Conservation (phyloP, 2,113 vertebrate species). For the Pitta sordida region DNA sequence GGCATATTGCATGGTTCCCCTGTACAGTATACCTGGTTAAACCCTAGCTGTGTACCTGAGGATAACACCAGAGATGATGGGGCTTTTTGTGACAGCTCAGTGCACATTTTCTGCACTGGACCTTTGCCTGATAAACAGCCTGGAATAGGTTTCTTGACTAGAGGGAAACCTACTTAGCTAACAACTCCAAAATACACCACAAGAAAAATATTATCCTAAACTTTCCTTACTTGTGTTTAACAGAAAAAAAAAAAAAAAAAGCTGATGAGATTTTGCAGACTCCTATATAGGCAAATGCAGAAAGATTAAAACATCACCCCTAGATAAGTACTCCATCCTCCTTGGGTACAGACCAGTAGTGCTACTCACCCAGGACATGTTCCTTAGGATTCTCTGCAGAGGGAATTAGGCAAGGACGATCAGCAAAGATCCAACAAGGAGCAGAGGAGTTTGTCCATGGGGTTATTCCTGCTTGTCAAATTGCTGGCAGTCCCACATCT, state of each 20-base stretch:
- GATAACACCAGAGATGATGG: not conserved
- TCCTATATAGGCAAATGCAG: not conserved
- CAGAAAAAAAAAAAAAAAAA: not conserved
- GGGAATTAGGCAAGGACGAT: not conserved
- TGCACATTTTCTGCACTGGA: not conserved
- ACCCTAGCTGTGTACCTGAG: not conserved
- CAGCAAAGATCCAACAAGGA: not conserved
- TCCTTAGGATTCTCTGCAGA: not conserved
- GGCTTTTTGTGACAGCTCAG: not conserved
- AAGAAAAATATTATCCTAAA: not conserved
- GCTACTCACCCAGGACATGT: not conserved
- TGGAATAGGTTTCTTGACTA: not conserved
- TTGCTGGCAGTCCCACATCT: not conserved
- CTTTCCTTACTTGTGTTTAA: not conserved
- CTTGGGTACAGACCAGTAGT: not conserved
- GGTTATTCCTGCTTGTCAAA: not conserved
- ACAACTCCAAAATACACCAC: not conserved
- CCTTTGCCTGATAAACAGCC: not conserved
- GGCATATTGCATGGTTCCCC: not conserved
- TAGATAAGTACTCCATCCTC: not conserved
- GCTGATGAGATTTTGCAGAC: not conserved
- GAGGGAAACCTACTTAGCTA: not conserved
- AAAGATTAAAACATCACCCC: not conserved
- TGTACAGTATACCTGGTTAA: fast-evolving
- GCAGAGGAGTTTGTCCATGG: not conserved